These are phyloP conservation scores for Plemyria rubiginata DNA, from an alignment of 2,888 invertebrate species.

Conservation along the genomic window DNA sequence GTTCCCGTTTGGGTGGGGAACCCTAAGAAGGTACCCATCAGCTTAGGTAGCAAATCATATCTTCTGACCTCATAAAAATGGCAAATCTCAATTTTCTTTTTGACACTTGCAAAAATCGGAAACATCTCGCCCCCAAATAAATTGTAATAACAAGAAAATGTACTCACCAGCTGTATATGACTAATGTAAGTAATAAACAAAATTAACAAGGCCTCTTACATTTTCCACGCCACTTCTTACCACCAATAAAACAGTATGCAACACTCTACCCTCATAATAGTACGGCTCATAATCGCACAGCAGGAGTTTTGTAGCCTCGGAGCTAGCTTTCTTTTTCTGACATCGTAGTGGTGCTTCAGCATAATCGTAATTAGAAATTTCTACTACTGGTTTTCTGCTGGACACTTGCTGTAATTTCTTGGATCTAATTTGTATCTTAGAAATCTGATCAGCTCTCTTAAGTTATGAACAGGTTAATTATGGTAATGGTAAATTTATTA, in stretches of 20 bases:
- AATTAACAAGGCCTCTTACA: constrained; percentile 43
- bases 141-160: constrained; percentile 2
- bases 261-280: constrained; percentile 41
- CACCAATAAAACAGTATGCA: constrained; percentile 52
- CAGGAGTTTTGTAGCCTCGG: constrained; percentile 38
- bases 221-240: constrained; percentile 44
- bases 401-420: too few species aligned
- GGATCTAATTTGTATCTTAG: too few species aligned
- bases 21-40: too few species aligned
- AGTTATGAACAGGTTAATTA: too few species aligned
- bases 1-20: too few species aligned
- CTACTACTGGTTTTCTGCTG: neutral
- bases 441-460: too few species aligned
- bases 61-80: too few species aligned
- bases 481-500: too few species aligned
- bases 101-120: too few species aligned
- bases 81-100: too few species aligned
- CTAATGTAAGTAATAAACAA: constrained; percentile 39
- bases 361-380: neutral
- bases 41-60: too few species aligned
- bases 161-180: constrained; percentile 19
- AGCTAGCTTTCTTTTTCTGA: constrained; percentile 2
- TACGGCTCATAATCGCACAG: constrained; percentile 60
- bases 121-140: neutral
- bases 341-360: neutral